Evolutionary conservation across 2,888 invertebrate species (phyloP).

Genomic region (Flexamia atlantica): DNA sequence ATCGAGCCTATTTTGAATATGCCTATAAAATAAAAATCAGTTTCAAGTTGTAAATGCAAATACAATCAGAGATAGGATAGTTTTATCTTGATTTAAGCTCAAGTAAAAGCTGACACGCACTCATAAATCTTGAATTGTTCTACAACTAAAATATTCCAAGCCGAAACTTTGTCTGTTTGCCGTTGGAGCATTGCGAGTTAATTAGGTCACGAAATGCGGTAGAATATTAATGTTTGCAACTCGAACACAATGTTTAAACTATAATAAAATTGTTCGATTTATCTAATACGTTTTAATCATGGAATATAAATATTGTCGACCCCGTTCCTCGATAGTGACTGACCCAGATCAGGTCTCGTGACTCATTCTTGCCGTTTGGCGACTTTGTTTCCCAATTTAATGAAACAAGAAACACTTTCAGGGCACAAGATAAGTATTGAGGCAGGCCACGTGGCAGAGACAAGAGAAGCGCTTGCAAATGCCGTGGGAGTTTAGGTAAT

Average conservation of each 20-base stretch:
- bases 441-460: not conserved
- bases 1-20: too few species aligned
- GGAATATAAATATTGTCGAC: not conserved
- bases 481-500: too few species aligned
- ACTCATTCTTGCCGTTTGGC: not conserved
- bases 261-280: slow-evolving; percentile 14
- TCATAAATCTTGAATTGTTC: not conserved
- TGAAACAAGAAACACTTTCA: not conserved
- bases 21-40: too few species aligned
- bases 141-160: not conserved
- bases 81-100: slow-evolving; percentile 6
- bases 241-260: not conserved
- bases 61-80: not conserved
- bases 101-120: not conserved
- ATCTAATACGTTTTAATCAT: not conserved
- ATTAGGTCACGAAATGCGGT: slow-evolving; percentile 43
- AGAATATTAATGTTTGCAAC: slow-evolving; percentile 1
- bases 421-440: not conserved
- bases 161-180: slow-evolving; percentile 24
- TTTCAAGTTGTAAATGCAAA: not conserved
- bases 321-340: not conserved
- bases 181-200: not conserved
- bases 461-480: too few species aligned
- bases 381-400: not conserved
- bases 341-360: not conserved